phyloP scores from a whole-genome alignment of 2,113 vertebrate genomes.

The Anarhynchus alexandrinus region DNA sequence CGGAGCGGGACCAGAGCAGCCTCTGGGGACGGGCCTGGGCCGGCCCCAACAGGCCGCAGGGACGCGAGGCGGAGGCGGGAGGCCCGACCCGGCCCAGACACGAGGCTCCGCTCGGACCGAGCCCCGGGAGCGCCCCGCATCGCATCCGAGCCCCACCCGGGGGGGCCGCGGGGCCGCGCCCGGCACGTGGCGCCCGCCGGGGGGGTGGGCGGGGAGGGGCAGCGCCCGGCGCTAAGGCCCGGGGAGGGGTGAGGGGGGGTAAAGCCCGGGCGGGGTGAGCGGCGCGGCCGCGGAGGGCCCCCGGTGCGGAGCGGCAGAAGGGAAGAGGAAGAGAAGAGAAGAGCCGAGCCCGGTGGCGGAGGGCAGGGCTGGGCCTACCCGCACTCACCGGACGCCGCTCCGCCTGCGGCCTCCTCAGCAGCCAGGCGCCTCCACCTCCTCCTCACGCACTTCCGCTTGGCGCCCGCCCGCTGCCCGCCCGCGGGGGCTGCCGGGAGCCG shows the following conservation, averaged over 20 bases:
- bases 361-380: neutral
- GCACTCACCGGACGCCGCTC: slow-evolving; percentile 16
- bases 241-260: too few relatives aligned
- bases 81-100: neutral
- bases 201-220: neutral
- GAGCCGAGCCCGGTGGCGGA: too few relatives aligned
- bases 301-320: too few relatives aligned
- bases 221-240: neutral
- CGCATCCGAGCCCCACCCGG: neutral
- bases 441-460: slow-evolving; percentile 24
- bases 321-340: too few relatives aligned
- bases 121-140: neutral
- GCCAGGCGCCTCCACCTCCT: neutral
- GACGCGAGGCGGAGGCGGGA: neutral
- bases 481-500: neutral
- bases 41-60: neutral
- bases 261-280: neutral
- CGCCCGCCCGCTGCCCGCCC: neutral
- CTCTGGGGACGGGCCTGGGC: neutral
- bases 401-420: slow-evolving; percentile 32
- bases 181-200: neutral
- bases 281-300: neutral
- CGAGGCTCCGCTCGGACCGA: neutral
- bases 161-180: neutral
- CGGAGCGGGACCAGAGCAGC: too few relatives aligned